Conservation (phyloP, 2,888 invertebrate genomes). For the Cantharis rufa region DNA sequence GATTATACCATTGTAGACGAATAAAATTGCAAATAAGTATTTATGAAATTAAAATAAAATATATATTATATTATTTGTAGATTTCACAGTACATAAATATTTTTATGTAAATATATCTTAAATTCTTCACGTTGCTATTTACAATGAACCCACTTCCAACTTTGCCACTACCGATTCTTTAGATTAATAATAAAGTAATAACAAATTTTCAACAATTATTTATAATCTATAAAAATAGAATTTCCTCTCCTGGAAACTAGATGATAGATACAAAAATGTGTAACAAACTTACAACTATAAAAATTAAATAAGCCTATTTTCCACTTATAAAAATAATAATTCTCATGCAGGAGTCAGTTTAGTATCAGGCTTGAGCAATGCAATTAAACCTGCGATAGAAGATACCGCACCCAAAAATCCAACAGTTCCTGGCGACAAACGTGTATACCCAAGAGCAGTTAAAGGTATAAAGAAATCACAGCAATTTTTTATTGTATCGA, state of each 20-base stretch:
- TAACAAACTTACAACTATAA: not conserved
- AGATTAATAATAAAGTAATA: not conserved
- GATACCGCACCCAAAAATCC: constrained; percentile 81
- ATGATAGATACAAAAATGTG: too few relatives aligned
- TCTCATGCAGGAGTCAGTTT: constrained; percentile 68
- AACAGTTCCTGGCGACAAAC: constrained; percentile 75
- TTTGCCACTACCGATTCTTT: too few relatives aligned
- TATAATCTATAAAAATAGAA: not conserved
- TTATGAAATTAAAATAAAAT: too few relatives aligned
- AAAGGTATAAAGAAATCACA: constrained; percentile 89
- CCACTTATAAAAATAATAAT: not conserved
- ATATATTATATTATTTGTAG: too few relatives aligned
- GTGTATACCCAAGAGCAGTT: constrained; percentile 77
- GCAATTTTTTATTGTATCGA: constrained; percentile 83
- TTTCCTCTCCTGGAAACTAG: not conserved
- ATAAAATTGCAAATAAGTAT: too few relatives aligned
- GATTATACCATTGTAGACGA: too few relatives aligned
- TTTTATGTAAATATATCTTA: too few relatives aligned
- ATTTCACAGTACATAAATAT: too few relatives aligned
- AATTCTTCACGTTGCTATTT: too few relatives aligned
- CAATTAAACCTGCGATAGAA: constrained; percentile 77
- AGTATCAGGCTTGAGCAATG: constrained; percentile 76
- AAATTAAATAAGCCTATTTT: not conserved
- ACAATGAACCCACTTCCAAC: too few relatives aligned
- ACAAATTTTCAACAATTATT: not conserved